Base-by-base conservation (phyloP, 1,140 invertebrate genomes). In the Elysia chlorotica region DNA sequence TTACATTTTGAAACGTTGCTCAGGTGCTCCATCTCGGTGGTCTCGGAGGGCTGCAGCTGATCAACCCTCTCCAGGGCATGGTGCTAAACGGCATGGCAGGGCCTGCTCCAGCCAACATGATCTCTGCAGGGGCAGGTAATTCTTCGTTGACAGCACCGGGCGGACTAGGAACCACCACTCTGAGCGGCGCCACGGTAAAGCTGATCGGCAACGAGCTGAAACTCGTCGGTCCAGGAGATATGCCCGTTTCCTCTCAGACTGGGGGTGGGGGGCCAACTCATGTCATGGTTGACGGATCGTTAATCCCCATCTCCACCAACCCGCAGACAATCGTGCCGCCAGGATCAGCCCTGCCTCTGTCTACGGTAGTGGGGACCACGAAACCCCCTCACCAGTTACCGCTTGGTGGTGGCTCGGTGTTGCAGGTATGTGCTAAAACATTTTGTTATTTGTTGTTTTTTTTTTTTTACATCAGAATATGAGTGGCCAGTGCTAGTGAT, bases 121-220 rank as follows among this genome's bases (percentile, higher is more conserved):
- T n/a, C n/a, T n/a, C n/a, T n/a, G n/a, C n/a, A n/a, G n/a, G n/a
- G n/a, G n/a, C n/a, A n/a, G n/a, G n/a, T n/a, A n/a, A n/a, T n/a
- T n/a, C n/a, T n/a, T n/a, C n/a, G n/a, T n/a, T n/a, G n/a, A 59
- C 28, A 10, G 19, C 28, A 10, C 56, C 17, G 10, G 56, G 56
- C 10, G 10, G 14, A 25, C 10, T 25, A 25, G 19, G 19, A 6
- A 19, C 56, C 6, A 63, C 25, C 30, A 21, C 69, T 1, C 38
- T 71, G 1, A 71, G 35, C 35, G 59, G 59, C 25, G 59, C 69
- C 1, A 59, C 67, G 21, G 59, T 71, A 35, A 71, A 71, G n/a
- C 59, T 71, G 35, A 31, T 71, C 23, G 69, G 69, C 53, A 71
- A 71, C 28, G 69, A 71, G 25, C 25, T 71, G 69, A 71, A 71